Base-by-base conservation (phyloP, 53 echinoderm and acorn worm genomes). In the Mesocentrotus franciscanus region DNA sequence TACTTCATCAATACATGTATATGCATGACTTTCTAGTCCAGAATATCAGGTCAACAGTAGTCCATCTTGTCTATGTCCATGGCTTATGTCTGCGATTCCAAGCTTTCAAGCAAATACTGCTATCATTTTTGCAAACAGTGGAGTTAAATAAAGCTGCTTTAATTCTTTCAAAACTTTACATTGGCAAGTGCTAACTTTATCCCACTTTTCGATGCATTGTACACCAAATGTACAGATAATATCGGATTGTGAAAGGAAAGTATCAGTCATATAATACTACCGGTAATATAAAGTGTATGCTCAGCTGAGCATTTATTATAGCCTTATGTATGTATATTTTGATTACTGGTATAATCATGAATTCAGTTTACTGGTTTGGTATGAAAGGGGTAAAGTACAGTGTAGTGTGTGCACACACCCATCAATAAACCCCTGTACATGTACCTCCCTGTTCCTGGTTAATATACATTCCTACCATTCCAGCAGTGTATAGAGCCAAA, bases 391-490 rank as follows among this genome's bases (percentile, higher is more conserved):
- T 42, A 36, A 15, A 18, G 84, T 84, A 15, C 11, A 49, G 84
- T 16, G 18, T 16, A 12, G 13, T 87, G 87, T n/a, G 59, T n/a
- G n/a, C 58, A 57, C 58, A n/a, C 87, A 14, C 75, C 49, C 58
- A 59, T 87, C 87, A 57, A 87, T 87, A 87, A 87, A 58, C 58
- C 87, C 27, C 27, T 58, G 42, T 18, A 57, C 27, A 9, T 26
- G 75, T 30, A 57, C 58, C 87, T 87, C 58, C 81, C 7, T 36
- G 42, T 33, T 87, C 58, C 81, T 20, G 18, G 42, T 33, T 81
- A 81, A 87, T 87, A 58, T 59, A 87, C 87, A 87, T 87, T 87
- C 87, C 87, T 57, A 39, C 58, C 87, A 87, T 87, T 87, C 87
- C 87, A 58, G 27, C 87, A 58, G 27, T 15, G 58, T 10, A 58